Percentiles rank a stretch among this genome's conserved stretches.
phyloP scores from a whole-genome alignment of 2,113 vertebrate genomes.

The Odobenus rosmarus region DNA sequence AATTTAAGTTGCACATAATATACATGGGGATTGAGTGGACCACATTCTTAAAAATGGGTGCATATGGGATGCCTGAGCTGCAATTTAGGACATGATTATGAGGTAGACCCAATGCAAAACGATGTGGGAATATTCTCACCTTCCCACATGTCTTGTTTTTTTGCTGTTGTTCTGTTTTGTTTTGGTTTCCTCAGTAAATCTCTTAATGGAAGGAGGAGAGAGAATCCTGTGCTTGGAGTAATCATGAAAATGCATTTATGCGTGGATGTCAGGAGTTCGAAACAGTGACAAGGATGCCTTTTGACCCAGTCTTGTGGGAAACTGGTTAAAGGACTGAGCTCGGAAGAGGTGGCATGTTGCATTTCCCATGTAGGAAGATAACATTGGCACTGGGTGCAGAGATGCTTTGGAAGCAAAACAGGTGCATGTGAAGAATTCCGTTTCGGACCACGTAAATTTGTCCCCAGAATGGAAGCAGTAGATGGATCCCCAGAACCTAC shows the following conservation, averaged over 20 bases:
- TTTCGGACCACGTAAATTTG: no score
- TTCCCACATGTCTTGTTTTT: background rate
- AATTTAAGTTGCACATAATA: no score
- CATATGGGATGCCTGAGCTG: fast-evolving
- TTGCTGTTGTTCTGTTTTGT: background rate
- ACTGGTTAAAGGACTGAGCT: background rate
- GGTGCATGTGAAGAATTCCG: fast-evolving
- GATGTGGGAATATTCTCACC: background rate
- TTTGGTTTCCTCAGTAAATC: no score
- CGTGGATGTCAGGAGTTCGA: background rate
- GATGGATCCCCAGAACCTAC: no score
- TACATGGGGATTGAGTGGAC: no score
- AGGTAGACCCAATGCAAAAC: no score
- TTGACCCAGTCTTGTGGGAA: background rate
- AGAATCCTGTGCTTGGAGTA: background rate
- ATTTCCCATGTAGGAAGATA: background rate
- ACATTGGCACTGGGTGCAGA: fast-evolving
- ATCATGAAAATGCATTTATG: background rate
- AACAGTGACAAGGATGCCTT: fast-evolving
- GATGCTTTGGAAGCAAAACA: fast-evolving
- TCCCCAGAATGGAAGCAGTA: background rate
- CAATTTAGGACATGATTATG: no score
- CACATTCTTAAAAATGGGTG: background rate
- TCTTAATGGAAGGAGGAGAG: background rate
- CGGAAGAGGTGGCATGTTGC: fast-evolving